Evolutionary conservation across 1,140 invertebrate genomes (phyloP).

Genomic region (Tetramorium alpestre): DNA sequence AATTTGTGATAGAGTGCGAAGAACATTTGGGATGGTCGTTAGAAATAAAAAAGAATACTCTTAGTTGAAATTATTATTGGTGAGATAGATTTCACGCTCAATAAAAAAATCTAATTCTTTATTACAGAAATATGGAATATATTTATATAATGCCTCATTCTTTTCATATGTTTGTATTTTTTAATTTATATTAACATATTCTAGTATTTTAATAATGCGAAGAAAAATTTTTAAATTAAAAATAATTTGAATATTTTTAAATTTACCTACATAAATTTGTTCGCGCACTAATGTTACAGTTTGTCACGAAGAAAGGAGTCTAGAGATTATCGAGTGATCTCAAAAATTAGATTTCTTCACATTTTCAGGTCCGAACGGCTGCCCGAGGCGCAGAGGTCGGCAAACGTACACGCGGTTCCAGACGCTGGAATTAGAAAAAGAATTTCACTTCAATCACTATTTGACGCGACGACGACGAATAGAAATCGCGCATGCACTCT

Average conservation of each 20-base stretch:
- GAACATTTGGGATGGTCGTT: not conserved
- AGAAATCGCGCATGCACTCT: slow-evolving; percentile 98
- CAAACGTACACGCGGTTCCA: slow-evolving; percentile 99
- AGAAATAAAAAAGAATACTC: not conserved
- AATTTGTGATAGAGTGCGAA: slow-evolving; percentile 76
- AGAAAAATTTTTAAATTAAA: slow-evolving; percentile 16
- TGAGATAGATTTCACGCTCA: not conserved
- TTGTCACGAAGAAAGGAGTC: no score
- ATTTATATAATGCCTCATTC: not conserved
- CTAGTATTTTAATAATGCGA: not conserved
- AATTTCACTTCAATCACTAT: slow-evolving; percentile 99
- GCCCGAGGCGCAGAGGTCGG: slow-evolving; percentile 95
- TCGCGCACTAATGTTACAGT: not conserved
- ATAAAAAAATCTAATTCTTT: not conserved
- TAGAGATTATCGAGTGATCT: not conserved
- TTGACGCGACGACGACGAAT: slow-evolving; percentile 97
- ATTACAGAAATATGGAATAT: slow-evolving; percentile 49
- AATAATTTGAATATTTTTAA: not conserved
- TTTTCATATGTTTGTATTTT: not conserved
- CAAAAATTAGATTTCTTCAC: slow-evolving; percentile 63
- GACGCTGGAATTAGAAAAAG: slow-evolving; percentile 97
- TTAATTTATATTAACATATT: not conserved
- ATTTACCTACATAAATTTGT: not conserved
- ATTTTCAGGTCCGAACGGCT: slow-evolving; percentile 97
- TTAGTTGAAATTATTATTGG: not conserved